Conservation (phyloP, 2,888 invertebrate genomes). For the Cheilosia variabilis region DNA sequence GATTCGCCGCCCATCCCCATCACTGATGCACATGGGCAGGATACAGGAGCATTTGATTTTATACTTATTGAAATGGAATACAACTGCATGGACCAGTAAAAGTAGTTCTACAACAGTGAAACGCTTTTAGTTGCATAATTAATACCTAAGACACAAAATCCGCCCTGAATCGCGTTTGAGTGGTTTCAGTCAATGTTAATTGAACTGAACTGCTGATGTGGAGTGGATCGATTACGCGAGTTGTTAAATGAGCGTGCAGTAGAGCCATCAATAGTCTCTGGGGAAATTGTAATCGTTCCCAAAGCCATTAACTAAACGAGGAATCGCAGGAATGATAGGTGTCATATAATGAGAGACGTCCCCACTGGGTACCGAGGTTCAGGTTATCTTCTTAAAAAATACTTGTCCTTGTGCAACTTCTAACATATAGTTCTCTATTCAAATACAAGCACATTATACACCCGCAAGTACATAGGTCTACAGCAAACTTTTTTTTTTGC, state of each 20-base stretch:
- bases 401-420: too few species aligned
- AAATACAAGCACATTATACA: too few species aligned
- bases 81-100: conserved; percentile 1
- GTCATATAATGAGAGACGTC: too few species aligned
- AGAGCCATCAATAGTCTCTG: background rate
- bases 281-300: background rate
- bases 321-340: too few species aligned
- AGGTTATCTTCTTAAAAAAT: too few species aligned
- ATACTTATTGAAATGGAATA: conserved; percentile 50
- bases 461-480: too few species aligned
- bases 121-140: conserved; percentile 32
- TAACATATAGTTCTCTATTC: too few species aligned
- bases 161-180: background rate
- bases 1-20: background rate
- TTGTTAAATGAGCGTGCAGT: background rate
- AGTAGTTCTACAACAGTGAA: conserved; percentile 7
- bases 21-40: conserved; percentile 1
- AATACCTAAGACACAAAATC: background rate
- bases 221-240: background rate
- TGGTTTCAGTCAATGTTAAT: conserved; percentile 2
- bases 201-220: conserved; percentile 35
- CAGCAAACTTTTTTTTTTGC: too few species aligned
- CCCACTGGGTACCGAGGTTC: too few species aligned
- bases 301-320: too few species aligned
- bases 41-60: conserved; percentile 41